Base-by-base conservation (phyloP, 1,140 invertebrate genomes). In the Zelostemma sp. region DNA sequence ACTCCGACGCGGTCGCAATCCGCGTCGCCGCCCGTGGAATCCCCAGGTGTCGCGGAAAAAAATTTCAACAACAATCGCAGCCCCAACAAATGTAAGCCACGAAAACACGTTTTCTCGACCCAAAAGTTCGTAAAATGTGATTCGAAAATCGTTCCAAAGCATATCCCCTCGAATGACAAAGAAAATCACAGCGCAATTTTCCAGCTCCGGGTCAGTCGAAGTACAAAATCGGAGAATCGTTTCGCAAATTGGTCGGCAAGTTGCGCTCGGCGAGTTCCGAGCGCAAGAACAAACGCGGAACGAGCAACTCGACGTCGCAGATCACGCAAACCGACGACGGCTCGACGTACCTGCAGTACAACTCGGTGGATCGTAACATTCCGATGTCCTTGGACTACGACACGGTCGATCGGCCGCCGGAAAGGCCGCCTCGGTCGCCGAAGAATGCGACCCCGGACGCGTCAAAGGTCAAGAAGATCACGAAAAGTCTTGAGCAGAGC, bases 231-330 rank as follows among this genome's bases (percentile, higher is more conserved):
- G 86, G 86, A 19, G 84, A 87, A 40, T 93, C 92, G 0, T 90
- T 94, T 68, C 86, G 92, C 45, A 92, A 92, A 74, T 79, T 94
- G 47, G 91, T 94, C 1, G 91, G 91, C 28, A 93, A 93, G 79
- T 90, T 94, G 38, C 88, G 92, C 0, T 93, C 91, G 1, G 90
- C 90, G 4, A 92, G 91, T 54, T 87, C 89, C 0, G 92, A 93
- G 77, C 87, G 91, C n/a, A 90, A 90, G 55, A 88, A 88, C 11
- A 88, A 88, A 51, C 87, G 58, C 88, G 82, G 87, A 88, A 43
- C 47, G 60, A n/a, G 55, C 21, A 63, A 58, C 46, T 82, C 75
- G 0, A 72, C 68, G 5, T 81, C 81, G 1, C 85, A 79, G 82
- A 75, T 80, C 78, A 86, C 72, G 75, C 86, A 70, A 84, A 88